Conservation (phyloP, 2,797 vertebrate genomes). For the Periparus ater region DNA sequence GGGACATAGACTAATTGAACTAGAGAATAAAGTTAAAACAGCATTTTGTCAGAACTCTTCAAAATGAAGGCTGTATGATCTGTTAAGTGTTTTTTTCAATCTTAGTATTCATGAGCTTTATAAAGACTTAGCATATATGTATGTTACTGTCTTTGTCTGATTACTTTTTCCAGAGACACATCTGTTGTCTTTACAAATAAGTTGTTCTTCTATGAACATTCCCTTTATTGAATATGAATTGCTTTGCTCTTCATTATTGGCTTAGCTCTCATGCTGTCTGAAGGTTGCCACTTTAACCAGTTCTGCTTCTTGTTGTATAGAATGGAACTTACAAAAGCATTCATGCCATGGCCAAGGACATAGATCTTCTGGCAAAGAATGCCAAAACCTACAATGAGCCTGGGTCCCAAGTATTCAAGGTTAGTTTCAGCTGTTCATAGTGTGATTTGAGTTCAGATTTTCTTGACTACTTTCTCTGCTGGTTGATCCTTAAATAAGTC, state of each 20-base stretch:
- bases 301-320: slow-evolving; percentile 67
- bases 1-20: neutral
- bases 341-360: slow-evolving; percentile 93
- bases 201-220: neutral
- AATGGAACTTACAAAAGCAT: slow-evolving; percentile 91
- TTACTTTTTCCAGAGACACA: neutral
- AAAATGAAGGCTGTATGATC: neutral
- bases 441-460: neutral
- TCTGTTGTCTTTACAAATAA: neutral
- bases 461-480: neutral
- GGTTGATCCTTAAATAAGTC: neutral
- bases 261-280: neutral
- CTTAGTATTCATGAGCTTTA: neutral
- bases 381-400: slow-evolving; percentile 98
- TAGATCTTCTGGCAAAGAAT: slow-evolving; percentile 95
- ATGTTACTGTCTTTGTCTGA: neutral
- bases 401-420: slow-evolving; percentile 98
- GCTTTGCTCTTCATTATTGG: neutral
- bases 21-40: neutral
- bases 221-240: neutral
- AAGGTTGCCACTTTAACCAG: neutral
- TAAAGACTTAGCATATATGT: neutral
- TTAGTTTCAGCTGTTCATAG: slow-evolving; percentile 63
- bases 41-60: neutral
- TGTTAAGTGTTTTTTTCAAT: neutral